Conservation (phyloP, 2,888 invertebrate species). For the Melinaea marsaeus region DNA sequence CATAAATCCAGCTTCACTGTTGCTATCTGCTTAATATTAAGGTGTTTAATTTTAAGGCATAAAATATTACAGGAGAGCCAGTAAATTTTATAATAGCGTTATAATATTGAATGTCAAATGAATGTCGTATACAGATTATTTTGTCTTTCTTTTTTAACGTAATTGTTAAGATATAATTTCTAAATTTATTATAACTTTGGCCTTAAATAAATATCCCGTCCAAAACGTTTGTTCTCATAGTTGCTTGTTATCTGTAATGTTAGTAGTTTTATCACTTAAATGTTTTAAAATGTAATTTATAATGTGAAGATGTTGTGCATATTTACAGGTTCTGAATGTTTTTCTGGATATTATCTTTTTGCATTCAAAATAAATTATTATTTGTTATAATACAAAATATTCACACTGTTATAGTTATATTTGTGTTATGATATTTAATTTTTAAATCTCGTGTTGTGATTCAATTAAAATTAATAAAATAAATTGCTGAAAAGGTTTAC, state of each 20-base stretch:
- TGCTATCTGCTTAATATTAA: constrained; percentile 22
- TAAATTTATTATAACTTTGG: constrained; percentile 15
- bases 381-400: too few relatives aligned
- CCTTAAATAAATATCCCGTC: constrained; percentile 50
- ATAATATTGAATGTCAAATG: background rate
- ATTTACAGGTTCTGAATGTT: background rate
- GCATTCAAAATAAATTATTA: too few relatives aligned
- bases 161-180: too few relatives aligned
- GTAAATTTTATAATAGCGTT: background rate
- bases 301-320: background rate
- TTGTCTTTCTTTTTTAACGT: too few relatives aligned
- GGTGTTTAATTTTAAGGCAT: background rate
- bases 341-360: too few relatives aligned
- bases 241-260: constrained; percentile 44
- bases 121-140: too few relatives aligned
- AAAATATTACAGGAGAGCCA: background rate
- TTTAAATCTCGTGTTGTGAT: too few relatives aligned
- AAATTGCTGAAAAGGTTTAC: too few relatives aligned
- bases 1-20: constrained; percentile 21
- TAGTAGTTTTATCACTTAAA: background rate
- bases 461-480: too few relatives aligned
- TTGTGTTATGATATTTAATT: too few relatives aligned
- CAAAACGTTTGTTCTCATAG: constrained; percentile 49
- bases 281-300: constrained; percentile 2
- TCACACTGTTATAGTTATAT: too few relatives aligned